Evolutionary conservation across 2,797 vertebrate species (phyloP), one percentile per base, ranked within the genome.

Genomic region (Ateles fusciceps): DNA sequence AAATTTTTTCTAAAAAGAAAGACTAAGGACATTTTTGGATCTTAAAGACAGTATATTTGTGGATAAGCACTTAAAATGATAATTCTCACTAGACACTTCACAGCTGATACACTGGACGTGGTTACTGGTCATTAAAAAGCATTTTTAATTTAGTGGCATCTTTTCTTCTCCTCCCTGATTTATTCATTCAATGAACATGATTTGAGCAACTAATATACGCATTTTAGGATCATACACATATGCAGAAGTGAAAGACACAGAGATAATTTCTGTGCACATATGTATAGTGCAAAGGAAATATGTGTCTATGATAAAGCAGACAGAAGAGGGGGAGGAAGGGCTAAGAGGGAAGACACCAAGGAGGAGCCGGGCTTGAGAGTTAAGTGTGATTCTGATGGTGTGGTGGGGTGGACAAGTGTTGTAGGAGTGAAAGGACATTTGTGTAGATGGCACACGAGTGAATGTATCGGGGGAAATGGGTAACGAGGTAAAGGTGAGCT

Each of bases 391-490:
- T 48, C 59, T 42, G 33, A 44, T 5, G 33, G 15, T 14, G 12
- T 5, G 26, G 48, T 19, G 33, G 15, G 55, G 21, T 5, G 33
- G 7, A 17, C 21, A 48, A 48, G 36, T 5, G 4, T 4, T 42
- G 15, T 1, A 11, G 91, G 26, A 86, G 36, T 2, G n/a, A 81
- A 26, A 72, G 44, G 59, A 57, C 7, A 22, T 50, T 2, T 28
- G 4, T 13, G 21, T 2, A 28, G n/a, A 5, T 3, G 52, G 57
- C 1, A 8, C 1, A 39, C 1, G 24, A 42, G 28, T 24, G 4
- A 79, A 61, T 6, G 2, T 0, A 68, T 17, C 17, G 33, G 50
- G 17, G 17, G 26, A 12, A 14, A 52, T 4, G 21, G 0, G 6
- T 2, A 4, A 4, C 21, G 42, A 76, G 72, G 42, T 28, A 8